Percentiles rank a stretch among this genome's conserved stretches.
Conservation (phyloP, 2,113 vertebrate genomes). For the Carollia perspicillata region DNA sequence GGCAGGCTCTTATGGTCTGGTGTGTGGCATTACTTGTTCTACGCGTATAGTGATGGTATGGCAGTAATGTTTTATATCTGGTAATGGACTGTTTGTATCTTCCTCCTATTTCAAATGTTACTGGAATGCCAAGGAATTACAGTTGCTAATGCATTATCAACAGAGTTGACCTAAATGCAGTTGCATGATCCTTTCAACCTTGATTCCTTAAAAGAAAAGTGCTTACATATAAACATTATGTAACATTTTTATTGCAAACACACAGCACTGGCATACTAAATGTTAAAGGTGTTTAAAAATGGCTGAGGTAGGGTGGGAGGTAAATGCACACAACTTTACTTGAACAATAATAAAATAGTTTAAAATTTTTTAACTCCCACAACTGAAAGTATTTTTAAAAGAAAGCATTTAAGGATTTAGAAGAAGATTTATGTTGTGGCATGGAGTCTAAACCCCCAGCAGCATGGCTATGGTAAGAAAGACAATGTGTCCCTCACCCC, state of each 20-base stretch:
- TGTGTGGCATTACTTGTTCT: background rate
- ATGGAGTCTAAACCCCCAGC: background rate
- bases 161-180: background rate
- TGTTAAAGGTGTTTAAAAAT: background rate
- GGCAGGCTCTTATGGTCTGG: background rate
- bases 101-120: slow-evolving; percentile 6
- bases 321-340: no score
- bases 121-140: background rate
- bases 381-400: background rate
- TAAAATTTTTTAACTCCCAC: background rate
- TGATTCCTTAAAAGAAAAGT: background rate
- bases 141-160: background rate
- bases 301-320: no score
- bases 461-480: background rate
- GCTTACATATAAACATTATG: background rate
- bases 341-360: no score
- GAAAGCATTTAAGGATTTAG: background rate
- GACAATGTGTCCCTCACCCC: background rate
- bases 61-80: slow-evolving; percentile 12
- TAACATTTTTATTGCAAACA: background rate
- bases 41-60: background rate
- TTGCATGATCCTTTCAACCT: background rate
- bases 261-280: background rate
- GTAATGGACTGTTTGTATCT: background rate
- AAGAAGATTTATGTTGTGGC: background rate